Base-by-base conservation (phyloP, 2,113 vertebrate genomes). In the Kryptolebias marmoratus region DNA sequence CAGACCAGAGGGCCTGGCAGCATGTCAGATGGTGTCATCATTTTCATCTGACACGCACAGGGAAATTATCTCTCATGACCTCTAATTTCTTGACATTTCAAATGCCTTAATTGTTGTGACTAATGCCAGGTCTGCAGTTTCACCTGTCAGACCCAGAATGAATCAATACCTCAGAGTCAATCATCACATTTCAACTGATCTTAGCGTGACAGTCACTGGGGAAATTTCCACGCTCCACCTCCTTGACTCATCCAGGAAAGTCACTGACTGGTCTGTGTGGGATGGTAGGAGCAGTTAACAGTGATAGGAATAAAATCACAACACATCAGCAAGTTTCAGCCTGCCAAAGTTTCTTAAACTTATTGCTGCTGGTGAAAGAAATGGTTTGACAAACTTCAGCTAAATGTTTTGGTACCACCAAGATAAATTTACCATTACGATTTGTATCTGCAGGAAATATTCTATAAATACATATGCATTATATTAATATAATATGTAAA, bases 51-150 rank as follows among this genome's bases (percentile, higher is more conserved):
- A 96, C 94, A 93, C 70, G 75, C 86, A 88, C 87, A 92, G 90
- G 94, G 96, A 95, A 96, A 96, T 95, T 83, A 96, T 95, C 93
- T 94, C 92, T 93, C 94, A 92, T 94, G 94, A 96, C 94, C 94
- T 95, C 94, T 95, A 94, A 96, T 96, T 96, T 96, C 89, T 93
- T 96, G 96, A 96, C 95, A 96, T 95, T 96, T 96, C 95, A 95
- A 83, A 97, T 93, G 91, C 92, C 87, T 91, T 96, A 96, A 96
- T 96, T 95, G 94, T 94, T 85, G 92, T 91, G 93, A 93, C 95
- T 96, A 95, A 93, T 94, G 92, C 94, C 89, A 91, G 91, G 91
- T 88, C 88, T 80, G 87, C 90, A 92, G 93, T 88, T 95, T 93
- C 91, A 96, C 93, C 94, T 96, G 96, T 95, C 96, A 97, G 88